Percentiles rank a stretch among this genome's conserved stretches.
Evolutionary conservation across 2,888 invertebrate genomes (phyloP).

Genomic region (Phalera bucephala): DNA sequence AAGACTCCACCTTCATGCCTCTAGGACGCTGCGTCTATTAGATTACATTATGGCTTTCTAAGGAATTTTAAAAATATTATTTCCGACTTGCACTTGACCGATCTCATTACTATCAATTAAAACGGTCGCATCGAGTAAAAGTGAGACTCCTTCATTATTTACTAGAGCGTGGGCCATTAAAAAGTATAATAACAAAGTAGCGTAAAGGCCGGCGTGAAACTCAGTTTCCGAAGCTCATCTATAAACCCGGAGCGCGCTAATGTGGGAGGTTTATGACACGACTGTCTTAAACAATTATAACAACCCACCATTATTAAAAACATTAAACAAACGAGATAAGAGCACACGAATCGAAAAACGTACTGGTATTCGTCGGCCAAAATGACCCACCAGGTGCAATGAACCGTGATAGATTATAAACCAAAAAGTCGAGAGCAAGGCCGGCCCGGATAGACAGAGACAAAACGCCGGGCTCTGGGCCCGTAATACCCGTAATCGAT

Average conservation of each 20-base stretch:
- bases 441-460: conserved; percentile 74
- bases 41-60: no score
- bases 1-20: no score
- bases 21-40: no score
- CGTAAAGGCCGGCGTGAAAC: conserved; percentile 24
- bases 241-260: conserved; percentile 19
- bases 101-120: conserved; percentile 36
- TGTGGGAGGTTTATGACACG: conserved; percentile 34
- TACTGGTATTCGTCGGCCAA: conserved; percentile 29
- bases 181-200: conserved; percentile 27
- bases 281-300: conserved; percentile 36
- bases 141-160: conserved; percentile 49
- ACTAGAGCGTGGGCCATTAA: conserved; percentile 63
- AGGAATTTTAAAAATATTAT: no score
- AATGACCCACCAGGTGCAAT: conserved; percentile 62
- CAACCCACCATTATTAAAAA: conserved; percentile 33
- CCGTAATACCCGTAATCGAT: conserved; percentile 74
- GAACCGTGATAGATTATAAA: conserved; percentile 68
- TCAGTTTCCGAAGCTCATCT: conserved; percentile 32
- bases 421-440: conserved; percentile 69
- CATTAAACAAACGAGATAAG: conserved; percentile 39
- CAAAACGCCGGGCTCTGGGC: conserved; percentile 68
- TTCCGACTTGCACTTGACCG: conserved; percentile 7
- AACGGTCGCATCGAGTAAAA: conserved; percentile 56
- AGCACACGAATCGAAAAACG: conserved; percentile 21